Base-by-base conservation (phyloP, 1,140 invertebrate species). In the Chionoecetes opilio region DNA sequence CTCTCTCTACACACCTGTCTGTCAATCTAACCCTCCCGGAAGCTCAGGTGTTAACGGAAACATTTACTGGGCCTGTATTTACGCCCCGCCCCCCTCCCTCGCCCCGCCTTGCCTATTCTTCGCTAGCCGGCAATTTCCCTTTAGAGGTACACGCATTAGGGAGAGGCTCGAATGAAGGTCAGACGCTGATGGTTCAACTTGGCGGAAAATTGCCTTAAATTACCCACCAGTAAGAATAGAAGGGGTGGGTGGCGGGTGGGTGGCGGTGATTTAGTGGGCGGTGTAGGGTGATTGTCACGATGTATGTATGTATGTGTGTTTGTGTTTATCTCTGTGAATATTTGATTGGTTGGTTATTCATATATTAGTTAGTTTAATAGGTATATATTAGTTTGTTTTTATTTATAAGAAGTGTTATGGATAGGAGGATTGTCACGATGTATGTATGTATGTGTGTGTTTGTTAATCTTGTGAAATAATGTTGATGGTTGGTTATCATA, bases 191-290 rank as follows among this genome's bases (percentile, higher is more conserved):
- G 5, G 63, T 0, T 75, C n/a, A 75, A 75, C 63, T 75, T 75
- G 63, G 63, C 63, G 63, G 63, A 75, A 75, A 75, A 75, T 75
- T 75, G 26, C 21, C 21, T 8, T n/a, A 75, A 75, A 75, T 75
- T 75, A 75, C 63, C 63, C 26, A 2, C n/a, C 21, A 5, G n/a
- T 5, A 75, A 87, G 32, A 37, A 3, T 14, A 38, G 26, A 87
- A 87, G 34, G 85, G 37, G 85, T 32, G 32, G n/a, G n/a, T n/a
- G 37, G 85, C 11, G 85, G 85, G 85, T 87, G 31, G 85, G 31
- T 75, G 63, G 63, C n/a, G n/a, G 63, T n/a, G 63, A 8, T 17
- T n/a, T 0, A 21, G 63, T 75, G 63, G 63, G 63, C n/a, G 63
- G 41, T 46, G 41, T 46, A 46, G 63, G 63, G 63, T 75, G 63